phyloP scores from a whole-genome alignment of 1,140 invertebrate genomes.

The Brachionus asplanchnoidis region DNA sequence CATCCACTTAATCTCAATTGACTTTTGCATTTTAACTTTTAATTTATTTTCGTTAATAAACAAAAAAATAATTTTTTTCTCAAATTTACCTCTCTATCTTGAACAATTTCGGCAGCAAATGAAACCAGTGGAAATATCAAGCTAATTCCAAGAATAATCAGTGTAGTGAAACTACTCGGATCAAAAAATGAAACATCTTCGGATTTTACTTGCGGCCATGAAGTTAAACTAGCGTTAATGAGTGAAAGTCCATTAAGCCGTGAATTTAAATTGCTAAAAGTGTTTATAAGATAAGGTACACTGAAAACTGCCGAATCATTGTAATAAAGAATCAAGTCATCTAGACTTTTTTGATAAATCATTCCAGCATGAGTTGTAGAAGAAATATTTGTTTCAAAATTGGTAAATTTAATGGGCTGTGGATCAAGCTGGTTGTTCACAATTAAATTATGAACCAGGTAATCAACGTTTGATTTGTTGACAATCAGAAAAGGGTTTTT shows the following conservation, averaged over 20 bases:
- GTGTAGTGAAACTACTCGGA: background rate
- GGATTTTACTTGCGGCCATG: background rate
- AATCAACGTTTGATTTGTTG: conserved; percentile 31
- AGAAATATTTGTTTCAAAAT: background rate
- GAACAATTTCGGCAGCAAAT: conserved; percentile 34
- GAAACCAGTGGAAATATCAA: conserved; percentile 30
- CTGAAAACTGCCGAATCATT: conserved; percentile 26
- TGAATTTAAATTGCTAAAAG: background rate
- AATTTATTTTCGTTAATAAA: background rate
- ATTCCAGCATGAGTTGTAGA: background rate
- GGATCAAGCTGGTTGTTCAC: background rate
- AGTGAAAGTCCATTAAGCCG: background rate
- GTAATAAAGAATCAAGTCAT: conserved; percentile 10
- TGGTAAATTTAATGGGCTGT: background rate
- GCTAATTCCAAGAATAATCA: conserved; percentile 25
- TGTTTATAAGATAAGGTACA: conserved; percentile 1
- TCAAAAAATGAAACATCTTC: background rate
- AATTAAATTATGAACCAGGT: background rate
- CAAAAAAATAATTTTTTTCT: background rate
- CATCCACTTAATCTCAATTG: conserved; percentile 38
- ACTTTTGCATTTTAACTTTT: conserved; percentile 31
- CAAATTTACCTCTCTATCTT: conserved; percentile 20
- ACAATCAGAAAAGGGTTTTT: background rate
- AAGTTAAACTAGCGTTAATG: conserved; percentile 26
- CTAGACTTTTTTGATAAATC: background rate